Conservation (phyloP, 1,140 invertebrate species). For the Leptestheria dahalacensis region DNA sequence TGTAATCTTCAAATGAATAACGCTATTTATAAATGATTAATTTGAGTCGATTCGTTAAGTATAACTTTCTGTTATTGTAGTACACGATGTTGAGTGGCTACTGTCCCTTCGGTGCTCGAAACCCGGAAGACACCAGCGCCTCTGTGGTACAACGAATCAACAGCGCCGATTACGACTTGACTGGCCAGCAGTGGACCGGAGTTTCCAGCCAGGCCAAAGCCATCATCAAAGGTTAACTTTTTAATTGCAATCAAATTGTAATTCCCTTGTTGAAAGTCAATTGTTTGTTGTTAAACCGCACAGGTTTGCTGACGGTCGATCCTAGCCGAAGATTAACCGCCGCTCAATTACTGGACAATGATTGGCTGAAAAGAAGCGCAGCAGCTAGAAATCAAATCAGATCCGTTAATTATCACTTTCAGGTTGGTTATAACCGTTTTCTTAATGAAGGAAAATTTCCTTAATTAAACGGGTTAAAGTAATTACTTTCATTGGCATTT, state of each 20-base stretch:
- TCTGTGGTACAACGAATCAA: conserved; percentile 64
- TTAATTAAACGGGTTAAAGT: no score
- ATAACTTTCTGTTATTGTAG: no score
- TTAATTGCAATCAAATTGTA: neutral
- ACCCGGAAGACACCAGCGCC: conserved; percentile 48
- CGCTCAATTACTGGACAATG: conserved; percentile 40
- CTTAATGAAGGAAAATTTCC: no score
- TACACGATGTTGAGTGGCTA: conserved; percentile 76
- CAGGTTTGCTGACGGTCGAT: conserved; percentile 59
- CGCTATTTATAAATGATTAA: no score
- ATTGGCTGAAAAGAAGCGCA: conserved; percentile 50
- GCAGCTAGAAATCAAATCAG: no score
- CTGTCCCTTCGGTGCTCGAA: conserved; percentile 56
- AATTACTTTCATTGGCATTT: no score
- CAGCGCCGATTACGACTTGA: conserved; percentile 57
- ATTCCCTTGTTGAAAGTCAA: conserved; percentile 4
- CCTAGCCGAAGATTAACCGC: conserved; percentile 54
- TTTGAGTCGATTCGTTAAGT: no score
- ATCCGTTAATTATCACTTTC: conserved; percentile 26
- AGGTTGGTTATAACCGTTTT: conserved; percentile 40
- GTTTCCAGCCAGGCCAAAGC: conserved; percentile 59
- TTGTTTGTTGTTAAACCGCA: conserved; percentile 12
- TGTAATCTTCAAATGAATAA: no score
- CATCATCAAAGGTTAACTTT: conserved; percentile 43
- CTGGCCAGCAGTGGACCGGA: conserved; percentile 47